Percentiles rank a stretch among this genome's conserved stretches.
phyloP scores from a whole-genome alignment of 2,797 vertebrate genomes.

The Pipistrellus kuhlii region DNA sequence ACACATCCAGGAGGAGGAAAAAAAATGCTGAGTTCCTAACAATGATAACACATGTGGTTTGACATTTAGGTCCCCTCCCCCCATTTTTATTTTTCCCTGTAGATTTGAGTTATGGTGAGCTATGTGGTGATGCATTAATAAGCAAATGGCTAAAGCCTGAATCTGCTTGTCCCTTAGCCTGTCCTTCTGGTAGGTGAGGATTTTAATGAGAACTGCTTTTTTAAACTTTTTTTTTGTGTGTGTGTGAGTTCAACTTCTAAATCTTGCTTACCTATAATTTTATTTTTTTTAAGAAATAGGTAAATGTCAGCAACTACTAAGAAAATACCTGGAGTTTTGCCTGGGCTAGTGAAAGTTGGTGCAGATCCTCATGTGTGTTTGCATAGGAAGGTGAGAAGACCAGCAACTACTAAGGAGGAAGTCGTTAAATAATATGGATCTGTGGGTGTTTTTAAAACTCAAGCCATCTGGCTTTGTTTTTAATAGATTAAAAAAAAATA shows the following conservation, averaged over 20 bases:
- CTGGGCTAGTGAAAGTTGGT: slow-evolving; percentile 58
- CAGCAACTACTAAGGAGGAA: slow-evolving; percentile 51
- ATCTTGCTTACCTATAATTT: slow-evolving; percentile 65
- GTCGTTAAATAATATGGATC: slow-evolving; percentile 52
- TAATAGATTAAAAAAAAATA: not conserved
- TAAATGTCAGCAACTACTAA: slow-evolving; percentile 66
- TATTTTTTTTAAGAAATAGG: not conserved
- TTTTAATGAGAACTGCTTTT: slow-evolving; percentile 14
- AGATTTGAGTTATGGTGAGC: slow-evolving; percentile 7
- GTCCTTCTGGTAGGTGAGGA: not conserved
- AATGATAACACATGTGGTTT: not conserved
- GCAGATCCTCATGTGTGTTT: slow-evolving; percentile 5
- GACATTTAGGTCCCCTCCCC: not conserved
- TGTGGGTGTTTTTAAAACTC: slow-evolving; percentile 62
- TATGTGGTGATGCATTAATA: not conserved
- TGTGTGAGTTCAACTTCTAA: slow-evolving; percentile 62
- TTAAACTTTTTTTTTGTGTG: not conserved
- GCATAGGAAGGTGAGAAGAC: slow-evolving; percentile 58
- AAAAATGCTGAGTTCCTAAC: not conserved
- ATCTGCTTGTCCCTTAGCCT: not conserved
- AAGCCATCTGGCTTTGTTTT: slow-evolving; percentile 17
- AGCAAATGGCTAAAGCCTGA: not conserved
- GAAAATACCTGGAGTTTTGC: slow-evolving; percentile 69
- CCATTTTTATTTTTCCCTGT: not conserved
- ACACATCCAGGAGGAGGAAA: not conserved